Conservation (phyloP, 2,113 vertebrate genomes). For the Scytalopus superciliaris region DNA sequence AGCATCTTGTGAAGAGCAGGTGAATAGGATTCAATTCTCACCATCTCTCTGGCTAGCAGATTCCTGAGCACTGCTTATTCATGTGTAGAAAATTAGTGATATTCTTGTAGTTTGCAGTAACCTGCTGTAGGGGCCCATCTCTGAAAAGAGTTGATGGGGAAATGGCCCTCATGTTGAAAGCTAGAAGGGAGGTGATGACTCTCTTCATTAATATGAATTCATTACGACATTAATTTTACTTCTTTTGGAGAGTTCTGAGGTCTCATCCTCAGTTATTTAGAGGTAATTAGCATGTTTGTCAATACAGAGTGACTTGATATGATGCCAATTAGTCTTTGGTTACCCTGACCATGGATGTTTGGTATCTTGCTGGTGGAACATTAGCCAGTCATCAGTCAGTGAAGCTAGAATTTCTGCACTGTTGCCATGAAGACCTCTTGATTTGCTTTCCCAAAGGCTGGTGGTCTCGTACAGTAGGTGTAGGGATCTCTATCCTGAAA, state of each 20-base stretch:
- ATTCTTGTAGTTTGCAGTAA: neutral
- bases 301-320: neutral
- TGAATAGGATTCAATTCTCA: neutral
- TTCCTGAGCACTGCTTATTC: neutral
- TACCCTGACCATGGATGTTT: rapidly evolving
- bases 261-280: neutral
- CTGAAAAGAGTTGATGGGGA: neutral
- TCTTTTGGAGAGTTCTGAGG: neutral
- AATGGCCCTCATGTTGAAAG: neutral
- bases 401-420: neutral
- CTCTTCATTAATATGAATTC: neutral
- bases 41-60: neutral
- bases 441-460: neutral
- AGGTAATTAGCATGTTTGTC: neutral
- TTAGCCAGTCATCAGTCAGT: neutral
- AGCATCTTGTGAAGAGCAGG: neutral
- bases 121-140: neutral
- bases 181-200: neutral
- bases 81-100: neutral
- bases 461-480: neutral
- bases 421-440: neutral
- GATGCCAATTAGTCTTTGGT: neutral
- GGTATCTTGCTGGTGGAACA: neutral
- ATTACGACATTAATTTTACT: neutral
- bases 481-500: neutral